Evolutionary conservation across 2,888 invertebrate species (phyloP).

Genomic region (Polydrusus tereticollis): DNA sequence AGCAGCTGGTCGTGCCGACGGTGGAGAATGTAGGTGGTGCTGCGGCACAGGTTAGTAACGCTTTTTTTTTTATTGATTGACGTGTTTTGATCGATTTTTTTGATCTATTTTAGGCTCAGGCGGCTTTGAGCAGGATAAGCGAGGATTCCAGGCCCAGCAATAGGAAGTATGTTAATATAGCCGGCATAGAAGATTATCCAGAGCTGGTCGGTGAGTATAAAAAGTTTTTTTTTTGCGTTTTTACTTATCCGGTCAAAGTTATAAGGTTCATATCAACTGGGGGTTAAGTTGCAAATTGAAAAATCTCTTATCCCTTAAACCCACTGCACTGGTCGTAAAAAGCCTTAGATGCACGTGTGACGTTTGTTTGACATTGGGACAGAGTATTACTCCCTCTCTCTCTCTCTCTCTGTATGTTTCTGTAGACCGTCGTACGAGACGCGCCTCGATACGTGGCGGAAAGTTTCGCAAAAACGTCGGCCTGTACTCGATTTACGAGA

Average conservation of each 20-base stretch:
- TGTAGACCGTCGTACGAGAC: conserved; percentile 35
- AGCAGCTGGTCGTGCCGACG: conserved; percentile 13
- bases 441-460: conserved; percentile 24
- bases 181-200: conserved; percentile 84
- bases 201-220: conserved; percentile 69
- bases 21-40: conserved; percentile 11
- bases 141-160: conserved; percentile 69
- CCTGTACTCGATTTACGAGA: conserved; percentile 42
- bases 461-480: conserved; percentile 33
- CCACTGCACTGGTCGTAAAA: no score
- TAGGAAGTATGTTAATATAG: conserved; percentile 79
- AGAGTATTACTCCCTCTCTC: not conserved
- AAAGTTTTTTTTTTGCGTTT: conserved; percentile 22
- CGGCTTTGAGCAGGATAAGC: conserved; percentile 66
- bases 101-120: conserved; percentile 36
- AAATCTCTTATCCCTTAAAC: no score
- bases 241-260: no score
- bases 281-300: no score
- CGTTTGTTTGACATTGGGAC: conserved; percentile 15
- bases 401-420: conserved; percentile 17
- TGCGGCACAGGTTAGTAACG: conserved; percentile 34
- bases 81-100: not conserved
- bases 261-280: not conserved
- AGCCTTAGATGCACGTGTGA: not conserved
- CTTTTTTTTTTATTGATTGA: not conserved